Conservation (phyloP, 2,888 invertebrate species). For the Chydorus sphaericus region DNA sequence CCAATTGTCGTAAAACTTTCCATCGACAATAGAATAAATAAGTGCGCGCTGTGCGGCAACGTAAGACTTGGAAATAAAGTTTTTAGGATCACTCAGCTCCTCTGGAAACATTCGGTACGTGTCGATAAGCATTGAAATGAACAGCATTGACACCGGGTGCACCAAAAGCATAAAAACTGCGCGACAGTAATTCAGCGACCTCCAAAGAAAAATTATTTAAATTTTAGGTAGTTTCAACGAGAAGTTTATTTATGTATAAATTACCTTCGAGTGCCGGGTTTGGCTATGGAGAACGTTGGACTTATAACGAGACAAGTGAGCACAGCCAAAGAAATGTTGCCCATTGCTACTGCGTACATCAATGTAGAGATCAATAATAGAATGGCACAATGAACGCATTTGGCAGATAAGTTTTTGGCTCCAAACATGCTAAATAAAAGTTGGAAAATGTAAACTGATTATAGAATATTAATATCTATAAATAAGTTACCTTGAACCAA, state of each 20-base stretch:
- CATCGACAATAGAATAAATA: conserved; percentile 65
- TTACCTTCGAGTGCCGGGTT: conserved; percentile 31
- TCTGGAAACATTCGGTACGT: conserved; percentile 48
- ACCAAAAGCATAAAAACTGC: conserved; percentile 42
- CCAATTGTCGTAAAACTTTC: conserved; percentile 85
- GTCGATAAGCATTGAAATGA: conserved; percentile 42
- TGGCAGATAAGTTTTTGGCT: conserved; percentile 14
- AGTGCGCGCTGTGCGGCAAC: conserved; percentile 56
- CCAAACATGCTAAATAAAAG: neutral
- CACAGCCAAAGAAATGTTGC: conserved; percentile 77
- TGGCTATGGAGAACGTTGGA: conserved; percentile 49
- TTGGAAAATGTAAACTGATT: no score
- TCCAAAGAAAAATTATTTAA: conserved; percentile 20
- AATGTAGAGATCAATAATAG: conserved; percentile 62
- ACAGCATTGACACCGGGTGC: conserved; percentile 54
- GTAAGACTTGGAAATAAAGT: conserved; percentile 22
- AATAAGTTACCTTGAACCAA: neutral
- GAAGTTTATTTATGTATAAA: no score
- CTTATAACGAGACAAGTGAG: conserved; percentile 53
- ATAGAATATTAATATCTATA: neutral
- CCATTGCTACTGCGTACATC: conserved; percentile 66
- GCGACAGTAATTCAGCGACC: conserved; percentile 18
- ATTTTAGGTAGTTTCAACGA: no score
- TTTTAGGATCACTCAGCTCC: conserved; percentile 27
- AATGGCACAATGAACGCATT: conserved; percentile 38